These are phyloP conservation scores for Ctenodactylus gundi DNA, from an alignment of 2,113 vertebrate genomes.

Conservation along the genomic window DNA sequence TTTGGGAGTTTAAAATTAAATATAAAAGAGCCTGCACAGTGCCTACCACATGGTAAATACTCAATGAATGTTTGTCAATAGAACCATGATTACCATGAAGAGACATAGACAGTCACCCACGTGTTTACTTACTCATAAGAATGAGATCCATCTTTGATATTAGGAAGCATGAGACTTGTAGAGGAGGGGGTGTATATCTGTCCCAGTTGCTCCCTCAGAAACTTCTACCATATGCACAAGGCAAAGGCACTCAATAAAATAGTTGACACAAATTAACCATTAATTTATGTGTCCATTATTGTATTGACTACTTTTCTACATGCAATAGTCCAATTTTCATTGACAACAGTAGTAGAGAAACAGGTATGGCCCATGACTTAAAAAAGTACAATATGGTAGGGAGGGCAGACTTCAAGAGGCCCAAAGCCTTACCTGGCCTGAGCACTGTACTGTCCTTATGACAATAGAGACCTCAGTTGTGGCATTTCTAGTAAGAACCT, in stretches of 20 bases:
- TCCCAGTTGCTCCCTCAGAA: not conserved
- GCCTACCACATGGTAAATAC: not conserved
- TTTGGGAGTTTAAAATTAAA: not conserved
- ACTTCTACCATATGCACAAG: not conserved
- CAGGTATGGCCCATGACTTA: not conserved
- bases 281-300: not conserved
- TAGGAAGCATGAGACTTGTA: not conserved
- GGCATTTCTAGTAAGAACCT: not conserved
- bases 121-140: not conserved
- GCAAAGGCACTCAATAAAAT: not conserved
- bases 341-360: not conserved
- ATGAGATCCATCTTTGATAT: not conserved
- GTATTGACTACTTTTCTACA: not conserved
- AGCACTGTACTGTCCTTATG: not conserved
- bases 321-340: not conserved
- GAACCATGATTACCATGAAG: not conserved
- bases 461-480: not conserved
- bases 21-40: not conserved
- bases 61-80: not conserved
- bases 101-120: not conserved
- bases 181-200: not conserved
- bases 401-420: not conserved
- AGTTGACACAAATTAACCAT: not conserved
- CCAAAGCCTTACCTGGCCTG: not conserved
- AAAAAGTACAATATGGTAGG: not conserved